These are phyloP conservation scores for Vombatus ursinus DNA, from an alignment of 2,113 vertebrate genomes.

Conservation along the genomic window DNA sequence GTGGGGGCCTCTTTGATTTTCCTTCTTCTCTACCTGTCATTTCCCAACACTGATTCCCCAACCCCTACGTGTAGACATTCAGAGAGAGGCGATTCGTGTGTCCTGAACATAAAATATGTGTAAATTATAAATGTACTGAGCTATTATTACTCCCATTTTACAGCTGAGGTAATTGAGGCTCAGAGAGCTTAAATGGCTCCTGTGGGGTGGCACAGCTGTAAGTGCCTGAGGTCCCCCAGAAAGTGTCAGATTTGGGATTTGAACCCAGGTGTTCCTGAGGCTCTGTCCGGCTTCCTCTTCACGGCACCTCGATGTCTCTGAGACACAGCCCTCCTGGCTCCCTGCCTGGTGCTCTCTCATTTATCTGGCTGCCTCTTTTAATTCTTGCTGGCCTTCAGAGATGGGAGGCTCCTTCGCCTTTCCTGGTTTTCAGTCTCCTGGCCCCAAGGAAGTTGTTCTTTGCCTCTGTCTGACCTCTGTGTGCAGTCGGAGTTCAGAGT, in stretches of 20 bases:
- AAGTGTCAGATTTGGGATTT: not conserved
- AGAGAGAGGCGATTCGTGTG: not conserved
- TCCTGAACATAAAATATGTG: not conserved
- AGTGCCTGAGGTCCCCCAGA: not conserved
- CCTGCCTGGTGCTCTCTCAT: not conserved
- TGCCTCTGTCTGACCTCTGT: not conserved
- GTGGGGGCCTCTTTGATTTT: no score
- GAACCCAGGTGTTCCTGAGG: not conserved
- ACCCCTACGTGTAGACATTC: no score
- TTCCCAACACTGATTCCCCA: not conserved
- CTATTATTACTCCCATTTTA: not conserved
- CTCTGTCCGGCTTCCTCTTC: not conserved
- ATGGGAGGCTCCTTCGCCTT: not conserved
- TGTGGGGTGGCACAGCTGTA: not conserved
- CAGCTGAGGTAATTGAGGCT: not conserved
- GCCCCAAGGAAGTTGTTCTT: not conserved
- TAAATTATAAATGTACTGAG: not conserved
- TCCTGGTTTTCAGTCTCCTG: not conserved
- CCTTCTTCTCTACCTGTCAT: not conserved
- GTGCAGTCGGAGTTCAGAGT: not conserved
- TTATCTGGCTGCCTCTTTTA: not conserved
- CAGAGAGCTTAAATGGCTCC: not conserved
- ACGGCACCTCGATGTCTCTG: not conserved
- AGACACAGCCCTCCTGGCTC: not conserved
- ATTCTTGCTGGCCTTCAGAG: not conserved